Evolutionary conservation across 2,888 invertebrate species (phyloP).

Genomic region (Patella ulyssiponensis): DNA sequence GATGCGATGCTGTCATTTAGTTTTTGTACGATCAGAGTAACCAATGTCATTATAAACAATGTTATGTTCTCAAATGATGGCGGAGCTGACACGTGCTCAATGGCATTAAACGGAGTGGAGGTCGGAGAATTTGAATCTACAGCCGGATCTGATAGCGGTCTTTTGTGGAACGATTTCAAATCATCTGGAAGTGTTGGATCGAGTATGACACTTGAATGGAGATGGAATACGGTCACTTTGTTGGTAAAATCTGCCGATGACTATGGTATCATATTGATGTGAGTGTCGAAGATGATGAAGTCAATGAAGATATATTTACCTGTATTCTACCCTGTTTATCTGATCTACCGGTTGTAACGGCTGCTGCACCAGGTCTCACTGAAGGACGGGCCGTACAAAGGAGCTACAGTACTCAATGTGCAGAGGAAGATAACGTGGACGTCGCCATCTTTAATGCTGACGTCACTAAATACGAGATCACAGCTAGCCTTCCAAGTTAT

Average conservation of each 20-base stretch:
- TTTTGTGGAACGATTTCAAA: conserved; percentile 17
- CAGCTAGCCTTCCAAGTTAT: conserved; percentile 50
- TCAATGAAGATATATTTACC: conserved; percentile 44
- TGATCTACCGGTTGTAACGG: conserved; percentile 36
- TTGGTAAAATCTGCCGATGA: conserved; percentile 35
- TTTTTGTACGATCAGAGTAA: conserved; percentile 41
- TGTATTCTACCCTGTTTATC: conserved; percentile 46
- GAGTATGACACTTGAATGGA: conserved; percentile 33
- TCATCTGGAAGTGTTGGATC: conserved; percentile 36
- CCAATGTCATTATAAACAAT: conserved; percentile 29
- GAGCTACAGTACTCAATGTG: conserved; percentile 53
- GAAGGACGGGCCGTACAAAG: conserved; percentile 36
- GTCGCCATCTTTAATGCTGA: conserved; percentile 47
- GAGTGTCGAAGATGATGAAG: conserved; percentile 41
- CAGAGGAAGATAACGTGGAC: conserved; percentile 54
- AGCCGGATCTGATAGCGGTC: conserved; percentile 10
- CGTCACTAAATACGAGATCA: conserved; percentile 40
- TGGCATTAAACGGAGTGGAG: conserved; percentile 36
- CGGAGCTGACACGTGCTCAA: conserved; percentile 31
- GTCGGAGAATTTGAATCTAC: conserved; percentile 31
- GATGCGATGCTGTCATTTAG: conserved; percentile 29
- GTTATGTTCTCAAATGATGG: conserved; percentile 49
- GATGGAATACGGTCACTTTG: conserved; percentile 39
- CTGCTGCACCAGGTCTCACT: conserved; percentile 5
- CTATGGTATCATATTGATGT: conserved; percentile 46